Percentiles rank a stretch among this genome's conserved stretches.
Evolutionary conservation across 2,113 vertebrate species (phyloP).

Genomic region (Balaenoptera acutorostrata): DNA sequence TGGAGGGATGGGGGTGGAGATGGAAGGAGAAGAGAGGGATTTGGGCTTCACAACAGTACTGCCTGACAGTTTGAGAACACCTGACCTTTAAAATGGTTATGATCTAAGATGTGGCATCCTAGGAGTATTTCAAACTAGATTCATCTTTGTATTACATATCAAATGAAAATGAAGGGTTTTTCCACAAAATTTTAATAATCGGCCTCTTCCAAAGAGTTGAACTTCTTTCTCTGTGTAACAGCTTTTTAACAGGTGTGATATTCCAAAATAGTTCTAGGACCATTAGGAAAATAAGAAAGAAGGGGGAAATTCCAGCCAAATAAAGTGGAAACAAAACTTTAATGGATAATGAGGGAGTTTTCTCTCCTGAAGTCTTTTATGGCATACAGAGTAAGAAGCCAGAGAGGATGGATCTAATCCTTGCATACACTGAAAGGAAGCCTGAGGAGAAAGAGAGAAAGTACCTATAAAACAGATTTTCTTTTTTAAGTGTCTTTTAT

Average conservation of each 20-base stretch:
- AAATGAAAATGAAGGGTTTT: background rate
- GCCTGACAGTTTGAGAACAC: background rate
- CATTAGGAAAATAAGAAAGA: slow-evolving; percentile 45
- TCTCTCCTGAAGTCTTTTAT: slow-evolving; percentile 51
- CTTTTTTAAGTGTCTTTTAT: background rate
- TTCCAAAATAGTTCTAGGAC: slow-evolving; percentile 42
- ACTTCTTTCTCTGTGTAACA: slow-evolving; percentile 30
- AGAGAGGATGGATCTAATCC: slow-evolving; percentile 49
- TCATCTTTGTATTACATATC: background rate
- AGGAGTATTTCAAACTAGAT: background rate
- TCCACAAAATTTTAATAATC: background rate
- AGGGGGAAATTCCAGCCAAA: background rate
- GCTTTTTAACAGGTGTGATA: slow-evolving; percentile 15
- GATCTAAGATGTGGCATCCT: background rate
- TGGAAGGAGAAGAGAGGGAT: background rate
- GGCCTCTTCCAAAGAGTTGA: background rate
- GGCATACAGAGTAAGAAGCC: slow-evolving; percentile 23
- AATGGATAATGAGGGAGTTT: slow-evolving; percentile 48
- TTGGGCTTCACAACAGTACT: background rate
- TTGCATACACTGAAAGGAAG: slow-evolving; percentile 1
- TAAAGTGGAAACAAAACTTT: background rate
- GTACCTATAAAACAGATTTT: background rate
- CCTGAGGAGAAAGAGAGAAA: background rate
- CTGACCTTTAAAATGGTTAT: slow-evolving; percentile 3
- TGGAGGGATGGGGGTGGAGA: background rate